Percentiles rank a stretch among this genome's conserved stretches.
Conservation (phyloP, 2,888 invertebrate species). For the Cotesia congregata region DNA sequence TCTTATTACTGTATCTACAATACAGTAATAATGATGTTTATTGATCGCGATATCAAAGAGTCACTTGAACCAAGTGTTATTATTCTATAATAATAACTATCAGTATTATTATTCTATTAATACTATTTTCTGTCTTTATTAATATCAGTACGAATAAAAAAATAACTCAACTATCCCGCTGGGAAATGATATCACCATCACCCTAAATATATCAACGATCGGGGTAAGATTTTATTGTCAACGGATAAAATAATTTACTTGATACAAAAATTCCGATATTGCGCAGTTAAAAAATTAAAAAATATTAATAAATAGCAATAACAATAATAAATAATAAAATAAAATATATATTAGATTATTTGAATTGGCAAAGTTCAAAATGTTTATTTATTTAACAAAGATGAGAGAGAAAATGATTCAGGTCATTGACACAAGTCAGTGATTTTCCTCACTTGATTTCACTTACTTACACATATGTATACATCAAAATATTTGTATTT, state of each 20-base stretch:
- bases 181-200: neutral
- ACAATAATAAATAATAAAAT: neutral
- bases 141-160: too few species aligned
- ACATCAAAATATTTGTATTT: neutral
- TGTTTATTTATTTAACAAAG: slow-evolving; percentile 3
- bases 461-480: slow-evolving; percentile 46
- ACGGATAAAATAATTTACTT: neutral
- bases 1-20: slow-evolving; percentile 53
- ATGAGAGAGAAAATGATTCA: slow-evolving; percentile 26
- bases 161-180: too few species aligned
- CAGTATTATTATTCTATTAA: neutral
- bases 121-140: neutral
- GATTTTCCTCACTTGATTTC: slow-evolving; percentile 63
- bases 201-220: neutral
- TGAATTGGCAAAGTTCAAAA: neutral
- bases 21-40: slow-evolving; percentile 67
- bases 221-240: neutral
- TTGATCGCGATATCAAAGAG: slow-evolving; percentile 65
- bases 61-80: slow-evolving; percentile 49
- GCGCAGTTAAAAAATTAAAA: too few species aligned
- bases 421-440: slow-evolving; percentile 66
- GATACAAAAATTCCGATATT: too few species aligned
- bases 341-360: neutral
- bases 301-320: neutral
- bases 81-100: too few species aligned